Evolutionary conservation across 2,113 vertebrate genomes (phyloP).

Genomic region (Apodemus speciosus): DNA sequence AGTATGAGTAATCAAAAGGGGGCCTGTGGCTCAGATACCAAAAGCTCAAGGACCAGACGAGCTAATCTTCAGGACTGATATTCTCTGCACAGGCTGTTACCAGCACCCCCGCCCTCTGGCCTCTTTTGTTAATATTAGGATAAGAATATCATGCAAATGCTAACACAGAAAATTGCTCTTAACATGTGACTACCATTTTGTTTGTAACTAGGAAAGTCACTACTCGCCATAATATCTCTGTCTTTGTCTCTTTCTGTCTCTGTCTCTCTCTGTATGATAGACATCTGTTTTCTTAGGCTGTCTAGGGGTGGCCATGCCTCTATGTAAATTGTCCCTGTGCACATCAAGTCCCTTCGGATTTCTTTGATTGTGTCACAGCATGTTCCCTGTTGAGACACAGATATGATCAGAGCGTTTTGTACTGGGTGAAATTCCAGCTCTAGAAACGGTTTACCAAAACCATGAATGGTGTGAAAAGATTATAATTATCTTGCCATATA

Average conservation of each 20-base stretch:
- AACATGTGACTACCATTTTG: background rate
- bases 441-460: background rate
- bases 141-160: background rate
- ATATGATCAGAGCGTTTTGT: background rate
- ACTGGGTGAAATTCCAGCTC: background rate
- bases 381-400: background rate
- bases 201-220: constrained; percentile 17
- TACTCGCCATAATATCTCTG: background rate
- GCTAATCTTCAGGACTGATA: background rate
- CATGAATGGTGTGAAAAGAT: background rate
- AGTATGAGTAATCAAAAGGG: background rate
- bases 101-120: background rate
- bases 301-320: background rate
- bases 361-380: background rate
- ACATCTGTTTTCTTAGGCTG: constrained; percentile 4
- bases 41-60: background rate
- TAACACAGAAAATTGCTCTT: constrained; percentile 41
- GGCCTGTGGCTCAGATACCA: background rate
- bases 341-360: background rate
- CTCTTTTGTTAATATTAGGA: background rate
- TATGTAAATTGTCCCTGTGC: background rate
- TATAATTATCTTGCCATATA: background rate
- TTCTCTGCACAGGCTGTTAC: background rate
- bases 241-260: background rate
- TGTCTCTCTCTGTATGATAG: background rate